Percentiles rank a stretch among this genome's conserved stretches.
These are phyloP conservation scores for Manis javanica DNA, from an alignment of 2,797 vertebrate species.

Conservation along the genomic window DNA sequence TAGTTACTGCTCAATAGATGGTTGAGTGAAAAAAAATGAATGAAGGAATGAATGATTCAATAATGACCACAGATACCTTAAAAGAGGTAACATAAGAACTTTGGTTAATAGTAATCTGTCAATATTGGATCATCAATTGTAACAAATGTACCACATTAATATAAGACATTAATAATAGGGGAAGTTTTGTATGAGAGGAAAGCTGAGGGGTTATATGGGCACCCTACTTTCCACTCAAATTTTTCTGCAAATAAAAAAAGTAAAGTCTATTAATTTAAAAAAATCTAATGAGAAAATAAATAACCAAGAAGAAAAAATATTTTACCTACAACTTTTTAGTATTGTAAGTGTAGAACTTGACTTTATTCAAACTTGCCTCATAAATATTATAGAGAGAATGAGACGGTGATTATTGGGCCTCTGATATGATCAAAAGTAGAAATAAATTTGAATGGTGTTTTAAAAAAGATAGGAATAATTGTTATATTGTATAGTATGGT, in stretches of 20 bases:
- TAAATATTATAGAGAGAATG: not conserved
- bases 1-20: not conserved
- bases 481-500: not conserved
- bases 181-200: not conserved
- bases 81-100: not conserved
- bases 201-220: not conserved
- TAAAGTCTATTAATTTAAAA: not conserved
- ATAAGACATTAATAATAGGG: not conserved
- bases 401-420: not conserved
- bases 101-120: not conserved
- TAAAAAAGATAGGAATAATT: not conserved
- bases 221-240: not conserved
- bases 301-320: not conserved
- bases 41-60: not conserved
- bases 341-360: not conserved
- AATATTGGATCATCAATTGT: not conserved
- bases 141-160: not conserved
- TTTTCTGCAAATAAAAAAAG: not conserved
- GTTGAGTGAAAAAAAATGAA: not conserved
- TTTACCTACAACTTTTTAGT: not conserved
- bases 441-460: not conserved
- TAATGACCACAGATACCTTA: not conserved
- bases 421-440: not conserved
- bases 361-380: not conserved
- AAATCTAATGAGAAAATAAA: not conserved